Base-by-base conservation (phyloP, 1,140 invertebrate species). In the Oryzaephilus surinamensis region DNA sequence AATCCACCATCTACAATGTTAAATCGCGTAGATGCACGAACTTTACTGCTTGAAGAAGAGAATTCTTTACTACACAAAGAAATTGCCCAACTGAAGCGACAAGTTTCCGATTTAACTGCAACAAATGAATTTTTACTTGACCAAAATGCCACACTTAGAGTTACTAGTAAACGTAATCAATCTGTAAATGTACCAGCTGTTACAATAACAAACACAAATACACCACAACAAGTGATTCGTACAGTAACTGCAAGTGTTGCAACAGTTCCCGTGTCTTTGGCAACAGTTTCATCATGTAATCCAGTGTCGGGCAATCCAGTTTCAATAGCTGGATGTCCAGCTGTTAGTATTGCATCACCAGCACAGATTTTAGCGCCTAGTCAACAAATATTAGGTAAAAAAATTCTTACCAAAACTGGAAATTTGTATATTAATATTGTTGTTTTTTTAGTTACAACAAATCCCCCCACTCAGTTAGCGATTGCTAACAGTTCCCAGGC, bases 41-140 rank as follows among this genome's bases (percentile, higher is more conserved):
- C 63, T n/a, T 60, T 71, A 41, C 66, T 73, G 29, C 54, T 84
- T n/a, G 77, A 82, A 54, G 81, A 84, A 47, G 82, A 86, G 57
- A 85, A 84, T 61, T 65, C 64, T 23, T 63, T 83, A 41, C 58
- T 87, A 21, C 68, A 78, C 45, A 74, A 79, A 43, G 77, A 79
- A 58, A 72, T 86, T 33, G 77, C 82, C 26, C 80, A 84, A 48
- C 57, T 86, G 30, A 82, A 82, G 57, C 80, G 79, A 49, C 73
- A 60, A 51, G 55, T 61, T 6, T 57, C 70, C 18, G 79, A 83
- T 55, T 56, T 85, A 29, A 78, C 76, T n/a, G 80, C 81, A 4
- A 81, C 83, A 2, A 87, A 86, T 59, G 82, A 86, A 56, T 84
- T 85, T 57, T 65, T 88, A 0, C 55, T 87, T 30, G 81, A 84